Evolutionary conservation across 2,888 invertebrate genomes (phyloP).

Genomic region (Eupithecia centaureata): DNA sequence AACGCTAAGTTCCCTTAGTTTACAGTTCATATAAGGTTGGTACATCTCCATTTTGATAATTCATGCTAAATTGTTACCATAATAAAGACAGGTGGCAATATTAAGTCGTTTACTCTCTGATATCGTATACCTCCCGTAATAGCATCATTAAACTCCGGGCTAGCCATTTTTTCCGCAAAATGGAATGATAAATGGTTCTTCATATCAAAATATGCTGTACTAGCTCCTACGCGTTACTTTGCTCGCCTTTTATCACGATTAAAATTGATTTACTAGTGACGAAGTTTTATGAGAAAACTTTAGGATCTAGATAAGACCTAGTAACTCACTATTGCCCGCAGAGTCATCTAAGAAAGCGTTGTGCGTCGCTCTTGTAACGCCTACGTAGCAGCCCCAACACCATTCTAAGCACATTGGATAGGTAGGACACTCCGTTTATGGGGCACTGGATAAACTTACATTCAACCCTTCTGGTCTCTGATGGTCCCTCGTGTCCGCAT

Average conservation of each 20-base stretch:
- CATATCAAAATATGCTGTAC: constrained; percentile 4
- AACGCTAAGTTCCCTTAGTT: neutral
- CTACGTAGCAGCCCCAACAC: too few species aligned
- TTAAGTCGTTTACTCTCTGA: constrained; percentile 24
- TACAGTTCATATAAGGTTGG: neutral
- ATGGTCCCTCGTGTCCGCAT: too few species aligned
- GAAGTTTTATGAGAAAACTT: neutral
- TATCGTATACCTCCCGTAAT: constrained; percentile 33
- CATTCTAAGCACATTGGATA: too few species aligned
- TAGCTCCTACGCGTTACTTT: neutral
- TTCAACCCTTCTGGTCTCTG: too few species aligned
- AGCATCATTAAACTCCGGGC: constrained; percentile 27
- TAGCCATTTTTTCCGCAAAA: constrained; percentile 26
- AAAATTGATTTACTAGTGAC: neutral
- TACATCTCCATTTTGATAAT: neutral
- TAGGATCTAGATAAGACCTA: too few species aligned
- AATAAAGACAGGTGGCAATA: constrained; percentile 19
- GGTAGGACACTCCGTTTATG: too few species aligned
- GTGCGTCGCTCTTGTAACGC: too few species aligned
- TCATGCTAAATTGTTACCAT: neutral
- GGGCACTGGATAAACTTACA: too few species aligned
- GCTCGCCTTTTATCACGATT: neutral
- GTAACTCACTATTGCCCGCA: too few species aligned
- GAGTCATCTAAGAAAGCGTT: too few species aligned
- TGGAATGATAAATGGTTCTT: constrained; percentile 30